Evolutionary conservation across 2,113 vertebrate species (phyloP).

Genomic region (Gasterosteus nipponicus): DNA sequence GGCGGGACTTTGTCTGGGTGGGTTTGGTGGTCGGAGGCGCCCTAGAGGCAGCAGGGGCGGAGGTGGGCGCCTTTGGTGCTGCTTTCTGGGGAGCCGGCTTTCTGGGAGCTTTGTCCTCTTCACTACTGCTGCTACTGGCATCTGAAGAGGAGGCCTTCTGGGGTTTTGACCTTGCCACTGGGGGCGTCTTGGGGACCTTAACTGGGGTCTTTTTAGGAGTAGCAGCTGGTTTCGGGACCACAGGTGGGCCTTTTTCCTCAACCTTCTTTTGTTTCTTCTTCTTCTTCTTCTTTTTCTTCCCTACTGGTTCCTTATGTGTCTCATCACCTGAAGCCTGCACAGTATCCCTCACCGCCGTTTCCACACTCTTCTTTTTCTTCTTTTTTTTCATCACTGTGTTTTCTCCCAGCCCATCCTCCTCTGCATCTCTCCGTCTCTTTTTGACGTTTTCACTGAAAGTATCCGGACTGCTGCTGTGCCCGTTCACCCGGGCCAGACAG

Average conservation of each 20-base stretch:
- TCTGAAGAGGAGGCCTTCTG: conserved; percentile 39
- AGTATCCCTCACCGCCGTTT: not conserved
- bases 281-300: conserved; percentile 45
- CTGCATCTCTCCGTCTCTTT: conserved; percentile 63
- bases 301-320: not conserved
- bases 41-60: conserved; percentile 25
- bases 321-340: not conserved
- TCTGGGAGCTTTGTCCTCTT: conserved; percentile 48
- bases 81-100: conserved; percentile 31
- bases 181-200: conserved; percentile 45
- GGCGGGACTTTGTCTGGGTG: not conserved
- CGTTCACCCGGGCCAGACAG: conserved; percentile 44
- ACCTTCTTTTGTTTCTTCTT: conserved; percentile 56
- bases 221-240: conserved; percentile 10
- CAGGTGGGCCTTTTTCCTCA: not conserved
- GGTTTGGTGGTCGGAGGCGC: conserved; percentile 6
- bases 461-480: conserved; percentile 7
- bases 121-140: conserved; percentile 65
- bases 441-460: not conserved
- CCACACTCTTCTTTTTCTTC: conserved; percentile 47
- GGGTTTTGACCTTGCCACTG: conserved; percentile 3
- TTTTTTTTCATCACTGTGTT: conserved; percentile 44
- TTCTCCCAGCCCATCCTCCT: conserved; percentile 16
- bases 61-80: conserved; percentile 29
- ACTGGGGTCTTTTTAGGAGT: not conserved